Base-by-base conservation (phyloP, 2,797 vertebrate genomes). In the Molossus alvarezi region DNA sequence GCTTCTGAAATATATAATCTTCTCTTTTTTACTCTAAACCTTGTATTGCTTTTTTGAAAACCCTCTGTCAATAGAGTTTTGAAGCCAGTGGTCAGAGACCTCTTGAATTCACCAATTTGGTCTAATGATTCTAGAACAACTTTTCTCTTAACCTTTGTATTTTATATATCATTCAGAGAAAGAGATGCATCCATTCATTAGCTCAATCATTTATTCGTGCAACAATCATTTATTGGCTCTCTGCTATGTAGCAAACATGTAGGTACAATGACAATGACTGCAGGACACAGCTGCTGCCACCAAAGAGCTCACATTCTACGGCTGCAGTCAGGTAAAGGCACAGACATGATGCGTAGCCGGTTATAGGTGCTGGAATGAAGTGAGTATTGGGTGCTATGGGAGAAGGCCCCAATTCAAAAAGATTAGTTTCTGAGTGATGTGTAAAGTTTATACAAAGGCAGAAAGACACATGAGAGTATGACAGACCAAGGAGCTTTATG, bases 151-250 rank as follows among this genome's bases (percentile, higher is more conserved):
- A 77, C 25, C 37, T 81, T 55, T 76, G 10, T 88, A 25, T 60
- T 69, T 84, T 86, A 53, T 62, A 53, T 84, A 69, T 87, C 72
- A 76, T 58, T 93, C 88, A 45, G 60, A 88, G 45, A 87, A 73
- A 87, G 33, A 64, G 3, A 85, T 79, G 15, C 37, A 29, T 90
- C 87, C 14, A 29, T 73, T n/a, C 10, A 60, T 69, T 75, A 29
- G 23, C 13, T 93, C 58, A 84, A 73, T 84, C 60, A 62, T 62
- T 51, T 88, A 60, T 94, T 92, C 10, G 48, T 29, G 2, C n/a
- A 73, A 65, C 18, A 83, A 57, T 33, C 9, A 77, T 58, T 41
- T 79, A 51, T 11, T 79, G 65, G 15, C 25, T 60, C 27, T 51
- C 53, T 75, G 18, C 33, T 69, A 14, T n/a, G 17, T 58, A 51